Conservation (phyloP, 2,113 vertebrate species). For the Tachycineta bicolor region DNA sequence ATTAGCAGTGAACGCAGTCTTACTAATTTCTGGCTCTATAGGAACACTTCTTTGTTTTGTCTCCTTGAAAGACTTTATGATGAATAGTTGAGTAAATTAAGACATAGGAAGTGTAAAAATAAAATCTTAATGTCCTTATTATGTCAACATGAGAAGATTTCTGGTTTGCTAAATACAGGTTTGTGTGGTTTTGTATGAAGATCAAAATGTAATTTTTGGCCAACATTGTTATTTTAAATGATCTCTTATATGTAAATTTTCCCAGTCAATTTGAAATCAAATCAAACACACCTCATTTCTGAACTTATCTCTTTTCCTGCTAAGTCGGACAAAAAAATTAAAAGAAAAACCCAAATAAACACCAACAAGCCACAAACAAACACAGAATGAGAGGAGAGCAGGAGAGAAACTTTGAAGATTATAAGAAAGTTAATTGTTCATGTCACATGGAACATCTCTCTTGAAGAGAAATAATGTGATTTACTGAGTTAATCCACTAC, state of each 20-base stretch:
- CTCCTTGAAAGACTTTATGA: neutral
- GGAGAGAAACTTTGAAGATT: neutral
- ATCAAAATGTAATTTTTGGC: neutral
- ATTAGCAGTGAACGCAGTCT: neutral
- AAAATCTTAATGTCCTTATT: neutral
- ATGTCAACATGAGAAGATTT: neutral
- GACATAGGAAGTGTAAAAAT: neutral
- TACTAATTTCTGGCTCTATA: neutral
- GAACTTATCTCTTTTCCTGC: neutral
- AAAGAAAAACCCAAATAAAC: neutral
- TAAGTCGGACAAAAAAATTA: neutral
- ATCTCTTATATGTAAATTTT: neutral
- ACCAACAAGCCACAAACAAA: neutral
- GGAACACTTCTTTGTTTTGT: neutral
- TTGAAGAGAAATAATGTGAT: neutral
- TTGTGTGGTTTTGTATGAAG: neutral
- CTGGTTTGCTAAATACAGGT: neutral
- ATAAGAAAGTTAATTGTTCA: neutral
- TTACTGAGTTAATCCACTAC: neutral
- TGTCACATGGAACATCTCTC: neutral
- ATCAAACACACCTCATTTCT: neutral
- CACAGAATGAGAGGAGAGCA: rapidly evolving
- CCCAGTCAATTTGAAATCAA: neutral
- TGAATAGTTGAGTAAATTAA: neutral
- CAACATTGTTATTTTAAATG: neutral